Evolutionary conservation across 2,888 invertebrate species (phyloP).

Genomic region (Spisula subtruncata): DNA sequence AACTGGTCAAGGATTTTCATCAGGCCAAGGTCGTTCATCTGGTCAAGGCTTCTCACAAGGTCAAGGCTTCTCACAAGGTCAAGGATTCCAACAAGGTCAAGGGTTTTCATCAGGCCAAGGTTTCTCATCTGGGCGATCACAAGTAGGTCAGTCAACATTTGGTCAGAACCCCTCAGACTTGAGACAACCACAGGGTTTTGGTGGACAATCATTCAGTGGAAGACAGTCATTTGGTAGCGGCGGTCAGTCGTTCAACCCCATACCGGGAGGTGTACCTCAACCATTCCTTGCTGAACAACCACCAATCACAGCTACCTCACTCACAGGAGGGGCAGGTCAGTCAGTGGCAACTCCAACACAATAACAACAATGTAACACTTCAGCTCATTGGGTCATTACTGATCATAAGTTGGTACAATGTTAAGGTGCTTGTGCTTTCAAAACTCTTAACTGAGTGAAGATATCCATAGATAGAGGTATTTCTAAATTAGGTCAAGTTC

Average conservation of each 20-base stretch:
- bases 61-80: conserved; percentile 23
- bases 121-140: neutral
- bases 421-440: too few relatives aligned
- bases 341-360: neutral
- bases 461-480: too few relatives aligned
- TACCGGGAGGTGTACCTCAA: conserved; percentile 43
- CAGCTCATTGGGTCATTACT: too few relatives aligned
- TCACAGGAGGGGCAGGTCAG: conserved; percentile 24
- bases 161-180: conserved; percentile 8
- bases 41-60: neutral
- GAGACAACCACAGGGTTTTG: neutral
- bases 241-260: conserved; percentile 4
- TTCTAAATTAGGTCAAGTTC: too few relatives aligned
- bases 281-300: conserved; percentile 53
- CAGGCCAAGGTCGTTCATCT: conserved; percentile 12
- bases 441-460: too few relatives aligned
- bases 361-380: neutral
- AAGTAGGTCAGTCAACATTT: conserved; percentile 13
- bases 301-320: conserved; percentile 24
- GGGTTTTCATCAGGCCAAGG: conserved; percentile 6
- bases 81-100: neutral
- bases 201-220: conserved; percentile 14
- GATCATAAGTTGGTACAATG: too few relatives aligned
- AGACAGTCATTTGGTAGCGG: conserved; percentile 24
- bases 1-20: neutral